Base-by-base conservation (phyloP, 1,140 invertebrate species). In the Drosophila oshimai region DNA sequence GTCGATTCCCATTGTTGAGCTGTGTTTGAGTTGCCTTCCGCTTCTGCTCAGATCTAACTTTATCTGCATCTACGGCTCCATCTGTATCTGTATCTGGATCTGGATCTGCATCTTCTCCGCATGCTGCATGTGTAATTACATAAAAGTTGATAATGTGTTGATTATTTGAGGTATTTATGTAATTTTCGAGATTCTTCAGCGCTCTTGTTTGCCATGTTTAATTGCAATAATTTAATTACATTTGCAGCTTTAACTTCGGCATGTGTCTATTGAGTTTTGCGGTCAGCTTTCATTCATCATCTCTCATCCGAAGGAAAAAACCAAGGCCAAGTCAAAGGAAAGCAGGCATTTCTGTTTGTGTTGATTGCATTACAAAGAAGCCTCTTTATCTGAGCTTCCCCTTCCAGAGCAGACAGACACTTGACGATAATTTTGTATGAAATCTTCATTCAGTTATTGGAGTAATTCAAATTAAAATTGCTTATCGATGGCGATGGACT, bases 71-170 rank as follows among this genome's bases (percentile, higher is more conserved):
- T 41, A 34, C 12, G 42, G 46, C 42, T 68, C 42, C 7, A 26
- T n/a, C 36, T 47, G 24, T 18, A 60, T 44, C 37, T 34, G 53
- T 15, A 20, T 62, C 28, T 60, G 15, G 6, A 36, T 62, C 55
- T 22, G 54, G 10, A 44, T 62, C 28, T 46, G 29, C 9, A 24
- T 49, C 45, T 62, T 31, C 41, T 13, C 33, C 24, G 58, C 33
- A 28, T 49, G 39, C 33, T 71, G 68, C 57, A 60, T 79, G 45
- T 71, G 75, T 75, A 86, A 84, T 84, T 84, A 87, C 83, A 64
- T 73, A 84, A 84, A 83, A 86, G 64, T 86, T 84, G 58, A 72
- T 84, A 86, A 84, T 74, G 79, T 84, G 79, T 83, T 84, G 80
- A 84, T 80, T 86, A 80, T 80, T 84, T 80, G 39, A 84, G 51